Percentiles rank a stretch among this genome's conserved stretches.
Evolutionary conservation across 2,888 invertebrate species (phyloP).

Genomic region (Desoria tigrina): DNA sequence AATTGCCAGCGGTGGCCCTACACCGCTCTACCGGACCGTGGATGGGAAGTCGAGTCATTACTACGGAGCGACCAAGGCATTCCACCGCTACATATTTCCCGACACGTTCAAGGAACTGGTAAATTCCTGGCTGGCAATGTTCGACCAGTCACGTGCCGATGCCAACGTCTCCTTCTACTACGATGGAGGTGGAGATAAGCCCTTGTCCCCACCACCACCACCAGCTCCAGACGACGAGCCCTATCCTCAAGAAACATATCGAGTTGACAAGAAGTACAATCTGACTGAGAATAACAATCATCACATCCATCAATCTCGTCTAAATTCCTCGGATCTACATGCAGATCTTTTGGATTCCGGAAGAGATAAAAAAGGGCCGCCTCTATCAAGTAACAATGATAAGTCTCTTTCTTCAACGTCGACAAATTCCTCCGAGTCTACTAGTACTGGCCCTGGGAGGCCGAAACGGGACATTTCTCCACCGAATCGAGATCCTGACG

Average conservation of each 20-base stretch:
- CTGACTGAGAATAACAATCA: background rate
- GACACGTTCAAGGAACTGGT: slow-evolving; percentile 16
- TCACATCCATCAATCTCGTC: slow-evolving; percentile 8
- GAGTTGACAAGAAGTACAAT: background rate
- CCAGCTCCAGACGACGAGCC: background rate
- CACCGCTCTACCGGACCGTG: background rate
- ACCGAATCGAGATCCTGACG: background rate
- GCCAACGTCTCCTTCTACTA: slow-evolving; percentile 20
- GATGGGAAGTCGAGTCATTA: background rate
- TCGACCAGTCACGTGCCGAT: slow-evolving; percentile 21
- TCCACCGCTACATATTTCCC: background rate
- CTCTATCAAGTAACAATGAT: too few species aligned
- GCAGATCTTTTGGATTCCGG: background rate
- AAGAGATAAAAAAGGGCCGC: background rate
- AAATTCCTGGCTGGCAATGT: slow-evolving; percentile 12
- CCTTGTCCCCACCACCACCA: background rate
- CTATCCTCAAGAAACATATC: background rate
- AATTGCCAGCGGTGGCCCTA: background rate
- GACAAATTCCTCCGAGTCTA: too few species aligned
- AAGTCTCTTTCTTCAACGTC: too few species aligned
- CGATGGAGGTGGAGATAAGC: background rate
- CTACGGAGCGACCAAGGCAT: background rate
- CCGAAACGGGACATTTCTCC: background rate
- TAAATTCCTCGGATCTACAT: slow-evolving; percentile 1
- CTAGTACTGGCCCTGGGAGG: background rate